These are phyloP conservation scores for Acleris holmiana DNA, from an alignment of 2,888 invertebrate species.

Conservation along the genomic window DNA sequence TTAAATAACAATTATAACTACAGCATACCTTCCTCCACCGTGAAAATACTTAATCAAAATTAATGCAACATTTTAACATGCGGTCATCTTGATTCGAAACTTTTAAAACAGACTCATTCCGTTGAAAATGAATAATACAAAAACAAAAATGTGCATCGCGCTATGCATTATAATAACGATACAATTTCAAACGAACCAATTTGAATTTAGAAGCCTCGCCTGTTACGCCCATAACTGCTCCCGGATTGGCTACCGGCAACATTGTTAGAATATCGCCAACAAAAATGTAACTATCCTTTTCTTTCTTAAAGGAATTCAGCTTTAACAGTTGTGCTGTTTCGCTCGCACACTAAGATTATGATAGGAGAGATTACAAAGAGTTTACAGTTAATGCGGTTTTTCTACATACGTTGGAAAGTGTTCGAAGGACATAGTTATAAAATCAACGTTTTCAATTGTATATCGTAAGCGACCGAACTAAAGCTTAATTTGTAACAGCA, in stretches of 20 bases:
- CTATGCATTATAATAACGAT: slow-evolving; percentile 47
- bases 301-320: slow-evolving; percentile 45
- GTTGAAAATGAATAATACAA: slow-evolving; percentile 25
- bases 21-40: slow-evolving; percentile 8
- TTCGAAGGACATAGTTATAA: slow-evolving; percentile 64
- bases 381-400: slow-evolving; percentile 75
- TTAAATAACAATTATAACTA: not conserved
- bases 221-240: slow-evolving; percentile 66
- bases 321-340: slow-evolving; percentile 50
- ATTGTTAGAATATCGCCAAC: slow-evolving; percentile 54
- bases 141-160: slow-evolving; percentile 42
- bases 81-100: slow-evolving; percentile 26
- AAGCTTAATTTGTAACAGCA: slow-evolving; percentile 40
- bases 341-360: slow-evolving; percentile 63
- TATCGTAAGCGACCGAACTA: slow-evolving; percentile 18
- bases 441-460: slow-evolving; percentile 39
- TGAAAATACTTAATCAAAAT: slow-evolving; percentile 27
- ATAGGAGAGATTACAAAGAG: slow-evolving; percentile 71
- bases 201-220: slow-evolving; percentile 56
- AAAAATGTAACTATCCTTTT: slow-evolving; percentile 60
- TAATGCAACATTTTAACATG: slow-evolving; percentile 16
- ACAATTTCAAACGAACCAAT: slow-evolving; percentile 61
- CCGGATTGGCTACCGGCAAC: slow-evolving; percentile 74
- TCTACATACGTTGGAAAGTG: slow-evolving; percentile 66
- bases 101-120: slow-evolving; percentile 23